Percentiles rank a stretch among this genome's conserved stretches.
phyloP scores from a whole-genome alignment of 2,888 invertebrate genomes.

The Cinara cedri region DNA sequence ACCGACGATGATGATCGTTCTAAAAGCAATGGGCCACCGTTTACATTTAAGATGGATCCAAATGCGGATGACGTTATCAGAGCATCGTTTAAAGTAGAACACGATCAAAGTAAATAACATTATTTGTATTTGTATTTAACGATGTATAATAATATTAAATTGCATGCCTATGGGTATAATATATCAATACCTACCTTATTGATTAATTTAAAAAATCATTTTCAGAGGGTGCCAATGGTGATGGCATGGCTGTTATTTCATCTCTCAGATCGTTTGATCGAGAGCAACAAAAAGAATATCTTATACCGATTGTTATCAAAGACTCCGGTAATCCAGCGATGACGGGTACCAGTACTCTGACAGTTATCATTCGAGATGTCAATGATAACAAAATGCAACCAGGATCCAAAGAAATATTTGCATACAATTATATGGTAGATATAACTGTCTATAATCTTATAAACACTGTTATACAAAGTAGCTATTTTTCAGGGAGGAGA shows the following conservation, averaged over 20 bases:
- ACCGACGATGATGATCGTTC: constrained; percentile 93
- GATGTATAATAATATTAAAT: background rate
- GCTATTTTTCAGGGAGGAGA: too few species aligned
- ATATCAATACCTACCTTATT: background rate
- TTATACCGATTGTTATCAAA: constrained; percentile 95
- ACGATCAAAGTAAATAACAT: constrained; percentile 85
- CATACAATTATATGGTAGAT: constrained; percentile 85
- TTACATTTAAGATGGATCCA: constrained; percentile 90
- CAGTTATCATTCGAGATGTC: constrained; percentile 95
- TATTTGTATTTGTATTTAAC: background rate
- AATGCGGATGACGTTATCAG: constrained; percentile 92
- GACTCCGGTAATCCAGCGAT: constrained; percentile 96
- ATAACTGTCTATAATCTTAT: background rate
- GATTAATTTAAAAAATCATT: background rate
- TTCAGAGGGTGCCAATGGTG: constrained; percentile 91
- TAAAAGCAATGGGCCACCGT: constrained; percentile 95
- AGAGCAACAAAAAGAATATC: constrained; percentile 93
- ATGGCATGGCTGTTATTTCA: constrained; percentile 97
- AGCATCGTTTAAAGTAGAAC: constrained; percentile 94
- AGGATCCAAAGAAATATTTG: constrained; percentile 94
- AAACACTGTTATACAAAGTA: too few species aligned
- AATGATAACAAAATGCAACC: constrained; percentile 99
- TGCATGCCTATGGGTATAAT: background rate
- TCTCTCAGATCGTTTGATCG: constrained; percentile 92
- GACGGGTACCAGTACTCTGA: constrained; percentile 94